Conservation (phyloP, 2,888 invertebrate species). For the Microctonus aethiopoides region DNA sequence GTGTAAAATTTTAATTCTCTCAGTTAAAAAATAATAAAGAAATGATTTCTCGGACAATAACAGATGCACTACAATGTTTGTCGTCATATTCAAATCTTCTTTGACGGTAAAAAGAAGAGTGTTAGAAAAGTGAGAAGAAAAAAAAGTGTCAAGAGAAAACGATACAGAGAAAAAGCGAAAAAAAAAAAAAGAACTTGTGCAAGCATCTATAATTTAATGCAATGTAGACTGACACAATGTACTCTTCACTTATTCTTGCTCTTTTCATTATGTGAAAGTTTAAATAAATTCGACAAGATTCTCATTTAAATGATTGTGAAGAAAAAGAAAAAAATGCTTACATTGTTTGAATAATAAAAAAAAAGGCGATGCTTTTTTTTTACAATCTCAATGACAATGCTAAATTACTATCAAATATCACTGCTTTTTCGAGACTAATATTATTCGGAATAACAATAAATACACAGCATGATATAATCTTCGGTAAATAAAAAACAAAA, state of each 20-base stretch:
- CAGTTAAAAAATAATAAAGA: not conserved
- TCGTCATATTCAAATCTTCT: not conserved
- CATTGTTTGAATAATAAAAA: too few species aligned
- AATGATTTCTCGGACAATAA: not conserved
- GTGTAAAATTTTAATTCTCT: not conserved
- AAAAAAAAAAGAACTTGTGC: not conserved
- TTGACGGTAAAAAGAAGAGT: not conserved
- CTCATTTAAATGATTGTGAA: not conserved
- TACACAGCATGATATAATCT: not conserved
- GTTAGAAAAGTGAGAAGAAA: not conserved
- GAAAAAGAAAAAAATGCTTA: too few species aligned
- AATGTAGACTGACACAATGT: not conserved
- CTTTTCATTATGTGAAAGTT: not conserved
- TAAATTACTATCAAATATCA: not conserved
- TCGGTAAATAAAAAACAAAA: not conserved
- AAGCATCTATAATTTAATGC: not conserved
- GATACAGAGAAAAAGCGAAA: not conserved
- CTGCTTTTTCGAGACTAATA: not conserved
- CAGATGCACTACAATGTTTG: not conserved
- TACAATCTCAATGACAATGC: not conserved
- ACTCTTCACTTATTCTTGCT: not conserved
- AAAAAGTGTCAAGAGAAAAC: not conserved
- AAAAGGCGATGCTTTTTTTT: not conserved
- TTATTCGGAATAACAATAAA: not conserved
- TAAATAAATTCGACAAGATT: not conserved